Percentiles rank a stretch among this genome's conserved stretches.
Evolutionary conservation across 1,140 invertebrate genomes (phyloP).

Genomic region (Hypsibius dujardini): DNA sequence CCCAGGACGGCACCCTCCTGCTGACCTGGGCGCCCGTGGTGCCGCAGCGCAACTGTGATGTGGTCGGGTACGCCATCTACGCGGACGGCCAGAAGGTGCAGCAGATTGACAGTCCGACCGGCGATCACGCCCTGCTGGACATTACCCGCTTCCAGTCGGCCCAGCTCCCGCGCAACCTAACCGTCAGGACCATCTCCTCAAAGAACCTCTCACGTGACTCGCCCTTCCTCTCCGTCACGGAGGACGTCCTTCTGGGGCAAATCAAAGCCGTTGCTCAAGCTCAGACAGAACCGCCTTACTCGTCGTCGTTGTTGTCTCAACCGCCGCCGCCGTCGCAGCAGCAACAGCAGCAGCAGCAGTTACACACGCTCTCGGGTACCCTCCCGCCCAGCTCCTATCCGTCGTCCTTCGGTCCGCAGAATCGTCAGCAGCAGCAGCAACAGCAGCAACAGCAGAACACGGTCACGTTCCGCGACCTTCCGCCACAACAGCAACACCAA

Average conservation of each 20-base stretch:
- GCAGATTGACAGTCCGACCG: conserved; percentile 87
- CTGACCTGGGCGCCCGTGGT: conserved; percentile 95
- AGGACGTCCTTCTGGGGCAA: conserved; percentile 32
- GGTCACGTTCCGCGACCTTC: not conserved
- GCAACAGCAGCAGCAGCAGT: too few relatives aligned
- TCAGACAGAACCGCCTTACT: not conserved
- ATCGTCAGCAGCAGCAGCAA: not conserved
- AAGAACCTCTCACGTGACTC: conserved; percentile 85
- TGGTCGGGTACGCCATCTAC: conserved; percentile 92
- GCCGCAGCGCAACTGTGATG: conserved; percentile 51
- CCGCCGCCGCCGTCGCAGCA: too few relatives aligned
- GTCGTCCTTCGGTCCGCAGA: conserved; percentile 11
- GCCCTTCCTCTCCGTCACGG: conserved; percentile 69
- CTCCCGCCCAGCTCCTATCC: conserved; percentile 11
- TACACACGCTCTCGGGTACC: too few relatives aligned
- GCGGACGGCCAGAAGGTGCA: conserved; percentile 93
- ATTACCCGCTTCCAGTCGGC: conserved; percentile 68
- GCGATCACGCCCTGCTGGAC: conserved; percentile 88
- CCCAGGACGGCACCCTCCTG: conserved; percentile 88
- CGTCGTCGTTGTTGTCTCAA: not conserved
- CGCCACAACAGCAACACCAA: not conserved
- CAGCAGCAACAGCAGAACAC: not conserved
- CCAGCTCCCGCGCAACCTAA: conserved; percentile 64
- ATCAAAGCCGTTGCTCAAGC: conserved; percentile 26
- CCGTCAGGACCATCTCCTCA: conserved; percentile 80